phyloP scores from a whole-genome alignment of 2,113 vertebrate species.

The Prietella phreatophila region DNA sequence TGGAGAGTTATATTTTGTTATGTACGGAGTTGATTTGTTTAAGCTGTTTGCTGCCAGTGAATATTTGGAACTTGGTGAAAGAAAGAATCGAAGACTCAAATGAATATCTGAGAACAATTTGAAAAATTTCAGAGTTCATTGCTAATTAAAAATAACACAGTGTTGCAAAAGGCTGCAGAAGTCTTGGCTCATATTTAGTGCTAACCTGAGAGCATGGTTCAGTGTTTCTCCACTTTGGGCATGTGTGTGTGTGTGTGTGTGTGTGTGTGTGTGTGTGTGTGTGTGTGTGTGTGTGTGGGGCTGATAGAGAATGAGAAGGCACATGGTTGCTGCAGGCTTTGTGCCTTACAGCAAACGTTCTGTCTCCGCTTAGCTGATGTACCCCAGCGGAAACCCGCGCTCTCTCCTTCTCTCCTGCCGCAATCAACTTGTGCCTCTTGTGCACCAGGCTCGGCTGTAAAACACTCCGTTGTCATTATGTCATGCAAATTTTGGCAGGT shows the following conservation, averaged over 20 bases:
- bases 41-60: neutral
- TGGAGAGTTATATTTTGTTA: slow-evolving; percentile 5
- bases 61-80: neutral
- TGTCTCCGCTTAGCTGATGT: slow-evolving; percentile 39
- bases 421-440: neutral
- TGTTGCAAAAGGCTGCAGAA: neutral
- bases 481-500: slow-evolving; percentile 20
- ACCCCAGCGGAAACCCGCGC: slow-evolving; percentile 18
- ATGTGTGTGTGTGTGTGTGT: neutral
- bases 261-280: too few relatives aligned
- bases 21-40: neutral
- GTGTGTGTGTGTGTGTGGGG: neutral
- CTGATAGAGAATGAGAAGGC: neutral
- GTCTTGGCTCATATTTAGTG: slow-evolving; percentile 15
- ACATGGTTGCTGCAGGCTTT: slow-evolving; percentile 13
- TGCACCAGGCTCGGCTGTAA: neutral
- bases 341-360: slow-evolving; percentile 15
- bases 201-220: neutral
- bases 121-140: neutral
- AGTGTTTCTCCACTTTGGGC: neutral
- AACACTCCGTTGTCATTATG: slow-evolving; percentile 17
- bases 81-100: neutral
- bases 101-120: neutral
- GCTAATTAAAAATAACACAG: slow-evolving; percentile 13
- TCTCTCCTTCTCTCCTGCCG: neutral